Base-by-base conservation (phyloP, 2,113 vertebrate species). In the Serinus canaria region DNA sequence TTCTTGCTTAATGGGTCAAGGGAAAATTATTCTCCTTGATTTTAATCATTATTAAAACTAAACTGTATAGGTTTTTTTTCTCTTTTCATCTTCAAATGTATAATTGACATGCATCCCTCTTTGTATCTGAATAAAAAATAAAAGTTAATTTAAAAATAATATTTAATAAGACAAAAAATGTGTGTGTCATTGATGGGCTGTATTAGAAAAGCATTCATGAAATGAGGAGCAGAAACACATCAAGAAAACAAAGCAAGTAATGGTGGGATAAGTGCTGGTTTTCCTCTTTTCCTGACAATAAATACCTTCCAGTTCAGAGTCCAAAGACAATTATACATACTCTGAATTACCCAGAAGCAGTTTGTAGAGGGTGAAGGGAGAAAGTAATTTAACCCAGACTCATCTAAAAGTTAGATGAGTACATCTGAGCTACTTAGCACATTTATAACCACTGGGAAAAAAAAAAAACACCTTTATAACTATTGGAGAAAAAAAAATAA, bases 241-340 rank as follows among this genome's bases (percentile, higher is more conserved):
- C 39, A 91, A 80, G 2, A 3, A 62, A 58, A 24, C 11, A 59
- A 56, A 87, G 8, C 15, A 59, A 27, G 3, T 7, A 49, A 27
- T 4, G 3, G 2, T 31, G 17, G 10, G 30, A 3, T 2, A 1
- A 35, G 11, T 15, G 9, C 15, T 3, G 49, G 2, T 7, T 83
- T 50, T 62, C 9, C 19, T 74, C 9, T 83, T 58, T n/a, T 20
- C 52, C 30, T 52, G 6, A 7, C 39, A 55, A 55, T 39, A 87
- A 30, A 56, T 43, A 59, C 2, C 31, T 50, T 33, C 17, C 49
- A 31, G 24, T 18, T 43, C 18, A 72, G 21, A 79, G 6, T 72
- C 24, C n/a, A 90, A 72, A 58, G 3, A 24, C 5, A 56, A 11
- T 60, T 37, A 5, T 10, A 73, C 59, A 24, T n/a, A 24, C 5